phyloP scores from a whole-genome alignment of 1,140 invertebrate genomes.

The Drosophila grimshawi region DNA sequence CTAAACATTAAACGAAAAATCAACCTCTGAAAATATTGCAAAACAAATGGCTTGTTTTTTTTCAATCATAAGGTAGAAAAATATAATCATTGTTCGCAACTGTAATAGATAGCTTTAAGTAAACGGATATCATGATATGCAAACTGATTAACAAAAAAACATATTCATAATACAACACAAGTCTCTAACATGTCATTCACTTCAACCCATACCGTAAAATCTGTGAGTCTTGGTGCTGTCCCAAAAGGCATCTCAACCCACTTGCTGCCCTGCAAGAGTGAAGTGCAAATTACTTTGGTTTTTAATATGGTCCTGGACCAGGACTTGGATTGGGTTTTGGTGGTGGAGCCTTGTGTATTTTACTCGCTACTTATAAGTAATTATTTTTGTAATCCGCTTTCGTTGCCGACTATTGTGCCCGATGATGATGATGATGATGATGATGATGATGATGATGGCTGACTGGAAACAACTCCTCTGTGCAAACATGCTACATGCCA shows the following conservation, averaged over 20 bases:
- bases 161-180: neutral
- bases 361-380: constrained; percentile 82
- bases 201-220: constrained; percentile 4
- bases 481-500: constrained; percentile 33
- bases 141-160: too few species aligned
- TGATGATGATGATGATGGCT: constrained; percentile 26
- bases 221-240: neutral
- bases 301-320: constrained; percentile 26
- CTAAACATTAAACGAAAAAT: too few species aligned
- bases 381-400: constrained; percentile 83
- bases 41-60: too few species aligned
- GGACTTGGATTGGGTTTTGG: constrained; percentile 1
- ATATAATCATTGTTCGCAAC: too few species aligned
- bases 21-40: too few species aligned
- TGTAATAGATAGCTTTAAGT: too few species aligned
- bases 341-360: constrained; percentile 39
- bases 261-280: neutral
- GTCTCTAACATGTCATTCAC: constrained; percentile 9
- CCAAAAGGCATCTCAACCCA: neutral
- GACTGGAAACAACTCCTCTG: constrained; percentile 23
- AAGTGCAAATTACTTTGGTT: constrained; percentile 63
- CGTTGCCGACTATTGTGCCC: constrained; percentile 52
- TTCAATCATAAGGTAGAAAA: too few species aligned
- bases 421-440: constrained; percentile 11
- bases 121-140: too few species aligned